phyloP scores from a whole-genome alignment of 2,888 invertebrate species.

The Mimas tiliae region DNA sequence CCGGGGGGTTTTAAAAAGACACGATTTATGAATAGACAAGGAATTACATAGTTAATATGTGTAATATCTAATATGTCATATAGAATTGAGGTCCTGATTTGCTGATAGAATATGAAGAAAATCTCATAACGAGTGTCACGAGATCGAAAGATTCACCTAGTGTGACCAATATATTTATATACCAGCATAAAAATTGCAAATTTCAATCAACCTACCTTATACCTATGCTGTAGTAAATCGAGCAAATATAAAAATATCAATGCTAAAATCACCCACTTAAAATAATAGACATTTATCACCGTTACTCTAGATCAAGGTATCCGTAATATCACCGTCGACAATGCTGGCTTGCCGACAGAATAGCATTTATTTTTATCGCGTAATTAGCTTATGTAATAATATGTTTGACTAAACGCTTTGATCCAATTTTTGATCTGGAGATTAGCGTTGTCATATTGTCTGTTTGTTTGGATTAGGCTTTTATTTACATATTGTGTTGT shows the following conservation, averaged over 20 bases:
- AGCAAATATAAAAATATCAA: neutral
- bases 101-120: no score
- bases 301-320: neutral
- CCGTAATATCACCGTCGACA: neutral
- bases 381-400: neutral
- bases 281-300: conserved; percentile 8
- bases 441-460: neutral
- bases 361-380: neutral
- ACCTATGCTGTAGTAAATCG: neutral
- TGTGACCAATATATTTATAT: no score
- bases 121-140: no score
- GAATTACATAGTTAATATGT: no score
- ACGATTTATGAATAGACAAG: no score
- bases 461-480: neutral
- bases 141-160: no score
- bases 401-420: neutral
- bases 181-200: no score
- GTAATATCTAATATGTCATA: no score
- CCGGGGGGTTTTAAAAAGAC: no score
- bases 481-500: neutral
- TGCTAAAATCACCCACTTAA: no score
- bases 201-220: no score
- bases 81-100: no score
- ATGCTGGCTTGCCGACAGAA: neutral
- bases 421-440: neutral